Conservation (phyloP, 2,797 vertebrate species). For the Merluccius polli region DNA sequence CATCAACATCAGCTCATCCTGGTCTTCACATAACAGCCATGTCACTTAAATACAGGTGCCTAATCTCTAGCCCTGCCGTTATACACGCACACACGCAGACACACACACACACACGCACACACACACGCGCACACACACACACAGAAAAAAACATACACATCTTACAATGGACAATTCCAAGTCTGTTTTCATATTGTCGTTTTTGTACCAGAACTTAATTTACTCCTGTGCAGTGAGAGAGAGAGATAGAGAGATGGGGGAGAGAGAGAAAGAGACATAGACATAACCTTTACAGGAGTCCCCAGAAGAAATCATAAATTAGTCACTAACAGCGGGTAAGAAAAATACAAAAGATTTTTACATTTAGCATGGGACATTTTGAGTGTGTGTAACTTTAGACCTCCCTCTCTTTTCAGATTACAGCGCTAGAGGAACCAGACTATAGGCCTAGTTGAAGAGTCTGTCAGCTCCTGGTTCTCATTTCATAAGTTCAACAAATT, state of each 20-base stretch:
- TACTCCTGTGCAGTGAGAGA: constrained; percentile 44
- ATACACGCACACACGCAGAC: constrained; percentile 26
- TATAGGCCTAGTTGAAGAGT: constrained; percentile 14
- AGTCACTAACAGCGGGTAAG: constrained; percentile 45
- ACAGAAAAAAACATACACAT: constrained; percentile 37
- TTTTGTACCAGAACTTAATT: constrained; percentile 66
- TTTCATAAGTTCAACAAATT: constrained; percentile 25
- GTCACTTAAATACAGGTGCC: constrained; percentile 61
- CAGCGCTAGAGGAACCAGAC: not conserved
- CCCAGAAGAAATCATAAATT: constrained; percentile 61
- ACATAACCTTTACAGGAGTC: constrained; percentile 57
- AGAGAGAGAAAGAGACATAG: constrained; percentile 40
- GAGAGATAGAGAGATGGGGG: constrained; percentile 46
- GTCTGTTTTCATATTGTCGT: constrained; percentile 51
- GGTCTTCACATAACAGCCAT: constrained; percentile 71
- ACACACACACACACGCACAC: constrained; percentile 17
- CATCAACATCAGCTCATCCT: constrained; percentile 68
- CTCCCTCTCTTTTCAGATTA: not conserved
- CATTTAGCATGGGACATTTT: constrained; percentile 44
- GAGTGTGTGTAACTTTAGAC: constrained; percentile 26
- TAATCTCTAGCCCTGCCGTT: constrained; percentile 43
- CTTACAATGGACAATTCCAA: constrained; percentile 60
- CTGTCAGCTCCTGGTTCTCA: constrained; percentile 19
- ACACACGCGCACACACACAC: constrained; percentile 20
- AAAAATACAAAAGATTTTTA: constrained; percentile 48